Evolutionary conservation across 92 coral and sea anemone species (phyloP).

Genomic region (Epizoanthus illoricatus): DNA sequence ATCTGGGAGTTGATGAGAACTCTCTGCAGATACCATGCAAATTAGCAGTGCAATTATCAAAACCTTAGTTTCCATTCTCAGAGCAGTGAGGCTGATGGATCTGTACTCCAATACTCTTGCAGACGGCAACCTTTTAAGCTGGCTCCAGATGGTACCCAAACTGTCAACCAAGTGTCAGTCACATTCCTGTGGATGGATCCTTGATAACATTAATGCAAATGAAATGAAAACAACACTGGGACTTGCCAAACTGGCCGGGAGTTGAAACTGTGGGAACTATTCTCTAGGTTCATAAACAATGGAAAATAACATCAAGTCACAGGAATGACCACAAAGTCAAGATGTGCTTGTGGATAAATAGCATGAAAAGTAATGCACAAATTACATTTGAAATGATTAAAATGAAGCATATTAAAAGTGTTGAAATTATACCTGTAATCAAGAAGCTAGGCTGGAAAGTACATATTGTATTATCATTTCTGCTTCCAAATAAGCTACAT

Average conservation of each 20-base stretch:
- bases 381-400: no score
- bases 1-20: constrained; percentile 56
- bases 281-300: no score
- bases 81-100: constrained; percentile 1
- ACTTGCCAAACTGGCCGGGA: no score
- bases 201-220: constrained; percentile 26
- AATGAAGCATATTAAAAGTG: no score
- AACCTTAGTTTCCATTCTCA: constrained; percentile 12
- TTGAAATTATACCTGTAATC: no score
- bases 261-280: no score
- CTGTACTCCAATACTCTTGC: neutral
- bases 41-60: constrained; percentile 20
- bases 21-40: constrained; percentile 19
- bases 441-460: no score
- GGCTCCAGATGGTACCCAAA: constrained; percentile 21
- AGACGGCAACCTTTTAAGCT: constrained; percentile 6
- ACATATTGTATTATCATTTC: neutral
- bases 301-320: no score
- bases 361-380: no score
- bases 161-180: constrained; percentile 18
- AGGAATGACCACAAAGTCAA: no score
- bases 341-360: no score
- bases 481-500: neutral
- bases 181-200: constrained; percentile 36
- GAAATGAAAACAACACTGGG: constrained; percentile 8